Conservation (phyloP, 2,113 vertebrate genomes). For the Climacteris rufus region DNA sequence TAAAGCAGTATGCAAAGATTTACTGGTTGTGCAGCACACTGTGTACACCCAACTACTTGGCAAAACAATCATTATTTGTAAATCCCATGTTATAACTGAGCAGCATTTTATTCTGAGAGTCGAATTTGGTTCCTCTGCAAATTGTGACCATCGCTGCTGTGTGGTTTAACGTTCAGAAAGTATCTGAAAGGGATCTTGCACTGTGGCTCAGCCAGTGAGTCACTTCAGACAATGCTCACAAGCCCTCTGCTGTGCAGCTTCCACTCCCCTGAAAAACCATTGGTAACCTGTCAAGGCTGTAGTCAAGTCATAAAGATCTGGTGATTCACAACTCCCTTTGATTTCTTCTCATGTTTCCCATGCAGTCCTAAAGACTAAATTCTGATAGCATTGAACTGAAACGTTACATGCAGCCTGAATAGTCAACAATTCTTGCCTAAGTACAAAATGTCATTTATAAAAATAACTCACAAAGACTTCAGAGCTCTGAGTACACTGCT, state of each 20-base stretch:
- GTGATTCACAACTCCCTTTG: background rate
- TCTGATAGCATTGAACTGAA: background rate
- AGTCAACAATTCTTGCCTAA: conserved; percentile 24
- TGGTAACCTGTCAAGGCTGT: background rate
- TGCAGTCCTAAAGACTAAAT: background rate
- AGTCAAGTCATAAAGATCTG: background rate
- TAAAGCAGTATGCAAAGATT: background rate
- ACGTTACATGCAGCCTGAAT: conserved; percentile 13
- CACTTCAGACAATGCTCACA: background rate
- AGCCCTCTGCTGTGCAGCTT: background rate
- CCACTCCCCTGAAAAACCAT: rapidly evolving
- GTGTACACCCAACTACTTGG: background rate
- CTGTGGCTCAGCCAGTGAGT: background rate
- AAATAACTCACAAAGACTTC: conserved; percentile 62
- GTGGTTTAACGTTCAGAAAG: background rate
- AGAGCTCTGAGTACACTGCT: conserved; percentile 44
- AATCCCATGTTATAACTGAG: background rate
- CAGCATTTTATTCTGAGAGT: background rate
- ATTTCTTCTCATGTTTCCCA: background rate
- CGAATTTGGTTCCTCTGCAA: background rate
- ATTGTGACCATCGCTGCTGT: background rate
- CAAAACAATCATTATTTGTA: background rate
- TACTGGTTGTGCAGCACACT: background rate
- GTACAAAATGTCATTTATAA: conserved; percentile 52
- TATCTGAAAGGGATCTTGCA: background rate